Percentiles rank a stretch among this genome's conserved stretches.
Evolutionary conservation across 2,113 vertebrate genomes (phyloP).

Genomic region (Trichechus manatus): DNA sequence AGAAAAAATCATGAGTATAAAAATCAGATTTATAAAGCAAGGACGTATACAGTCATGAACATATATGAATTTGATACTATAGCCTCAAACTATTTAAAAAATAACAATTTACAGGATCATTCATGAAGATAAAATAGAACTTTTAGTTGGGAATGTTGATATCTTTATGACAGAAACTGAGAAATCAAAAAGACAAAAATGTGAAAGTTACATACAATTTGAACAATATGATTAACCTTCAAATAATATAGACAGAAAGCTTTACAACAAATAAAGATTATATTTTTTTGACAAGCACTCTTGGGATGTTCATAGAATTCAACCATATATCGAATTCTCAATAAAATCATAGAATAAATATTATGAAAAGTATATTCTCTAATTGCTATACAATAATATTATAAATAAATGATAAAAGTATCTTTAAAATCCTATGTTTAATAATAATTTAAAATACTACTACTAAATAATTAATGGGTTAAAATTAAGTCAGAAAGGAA

Average conservation of each 20-base stretch:
- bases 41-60: background rate
- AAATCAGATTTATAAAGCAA: background rate
- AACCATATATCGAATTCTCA: background rate
- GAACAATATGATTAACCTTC: background rate
- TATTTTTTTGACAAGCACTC: background rate
- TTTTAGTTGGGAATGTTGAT: background rate
- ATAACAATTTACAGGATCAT: background rate
- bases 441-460: slow-evolving; percentile 38
- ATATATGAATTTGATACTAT: background rate
- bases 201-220: background rate
- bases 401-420: slow-evolving; percentile 11
- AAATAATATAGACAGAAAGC: background rate
- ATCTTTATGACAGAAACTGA: slow-evolving; percentile 1
- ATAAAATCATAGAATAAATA: background rate
- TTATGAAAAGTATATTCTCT: background rate
- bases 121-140: background rate
- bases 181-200: background rate
- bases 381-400: background rate
- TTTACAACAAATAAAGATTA: background rate
- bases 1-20: background rate
- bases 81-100: background rate
- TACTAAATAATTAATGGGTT: background rate
- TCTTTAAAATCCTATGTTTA: background rate
- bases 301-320: background rate
- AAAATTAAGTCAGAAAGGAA: background rate